Evolutionary conservation across 2,113 vertebrate species (phyloP), one percentile per base, ranked within the genome.

Genomic region (Bucco capensis): DNA sequence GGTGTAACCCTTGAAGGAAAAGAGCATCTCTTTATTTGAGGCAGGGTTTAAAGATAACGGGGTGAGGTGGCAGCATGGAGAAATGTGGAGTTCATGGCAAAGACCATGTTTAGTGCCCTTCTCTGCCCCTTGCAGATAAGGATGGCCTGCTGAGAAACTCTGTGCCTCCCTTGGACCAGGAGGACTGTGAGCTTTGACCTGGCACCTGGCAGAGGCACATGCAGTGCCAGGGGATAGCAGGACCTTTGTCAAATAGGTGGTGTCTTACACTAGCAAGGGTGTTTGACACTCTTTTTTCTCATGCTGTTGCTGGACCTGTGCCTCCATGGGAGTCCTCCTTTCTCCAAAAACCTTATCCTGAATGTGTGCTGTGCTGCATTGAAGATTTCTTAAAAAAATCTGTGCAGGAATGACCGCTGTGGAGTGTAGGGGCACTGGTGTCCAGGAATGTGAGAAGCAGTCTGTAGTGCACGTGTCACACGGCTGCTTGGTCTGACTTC

Each of bases 181-280:
- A 10, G 54, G 50, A 44, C 88, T 40, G 49, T 40, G 90, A 96
- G 90, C 94, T 95, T 93, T 91, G 90, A 53, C 83, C 92, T 35
- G 75, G 71, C 86, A 89, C 91, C 66, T 84, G 94, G 79, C 92
- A 79, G 70, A 64, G 70, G 2, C 62, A 4, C 28, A 50, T 82
- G 85, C 15, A 2, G 57, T 2, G 2, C 91, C 5, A 2, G 79
- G 74, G 74, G 38, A 7, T 40, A 23, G 80, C 64, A 35, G 79
- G 75, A 65, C 61, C 66, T 72, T 51, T 44, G 58, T 76, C 89
- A 56, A 13, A 57, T 16, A 30, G 73, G 66, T 84, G 74, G 7
- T 44, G 60, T 31, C 83, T 67, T 10, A 30, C 16, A 4, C 16
- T 8, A 3, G 57, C 53, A 8, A 3, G 4, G 51, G 9, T 12